phyloP scores from a whole-genome alignment of 2,888 invertebrate species.

The Volucella inanis region DNA sequence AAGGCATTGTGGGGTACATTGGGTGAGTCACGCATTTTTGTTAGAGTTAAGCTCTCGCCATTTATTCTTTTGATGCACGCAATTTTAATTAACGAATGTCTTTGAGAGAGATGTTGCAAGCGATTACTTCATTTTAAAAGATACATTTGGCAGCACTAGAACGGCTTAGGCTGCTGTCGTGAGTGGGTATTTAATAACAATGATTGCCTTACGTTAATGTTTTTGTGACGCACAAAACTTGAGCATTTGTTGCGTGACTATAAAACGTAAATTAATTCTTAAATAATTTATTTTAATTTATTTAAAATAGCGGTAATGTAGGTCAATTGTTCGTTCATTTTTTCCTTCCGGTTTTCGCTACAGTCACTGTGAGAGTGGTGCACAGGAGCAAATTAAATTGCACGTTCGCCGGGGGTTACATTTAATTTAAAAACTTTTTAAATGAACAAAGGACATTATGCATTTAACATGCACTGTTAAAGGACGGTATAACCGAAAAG shows the following conservation, averaged over 20 bases:
- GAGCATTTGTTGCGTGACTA: not conserved
- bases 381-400: not conserved
- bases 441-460: conserved; percentile 1
- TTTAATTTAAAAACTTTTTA: not conserved
- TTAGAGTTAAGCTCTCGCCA: too few relatives aligned
- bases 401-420: not conserved
- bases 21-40: too few relatives aligned
- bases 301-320: not conserved
- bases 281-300: conserved; percentile 26
- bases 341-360: too few relatives aligned
- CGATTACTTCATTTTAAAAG: conserved; percentile 1
- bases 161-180: not conserved
- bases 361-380: too few relatives aligned
- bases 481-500: not conserved
- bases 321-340: not conserved
- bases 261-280: not conserved
- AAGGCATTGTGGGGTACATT: too few relatives aligned
- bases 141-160: not conserved
- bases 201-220: conserved; percentile 8
- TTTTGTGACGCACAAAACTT: conserved; percentile 2
- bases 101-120: not conserved
- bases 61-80: conserved; percentile 16
- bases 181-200: not conserved
- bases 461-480: conserved; percentile 9
- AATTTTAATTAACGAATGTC: conserved; percentile 11